Base-by-base conservation (phyloP, 2,888 invertebrate species). In the Spicauda simplicius region DNA sequence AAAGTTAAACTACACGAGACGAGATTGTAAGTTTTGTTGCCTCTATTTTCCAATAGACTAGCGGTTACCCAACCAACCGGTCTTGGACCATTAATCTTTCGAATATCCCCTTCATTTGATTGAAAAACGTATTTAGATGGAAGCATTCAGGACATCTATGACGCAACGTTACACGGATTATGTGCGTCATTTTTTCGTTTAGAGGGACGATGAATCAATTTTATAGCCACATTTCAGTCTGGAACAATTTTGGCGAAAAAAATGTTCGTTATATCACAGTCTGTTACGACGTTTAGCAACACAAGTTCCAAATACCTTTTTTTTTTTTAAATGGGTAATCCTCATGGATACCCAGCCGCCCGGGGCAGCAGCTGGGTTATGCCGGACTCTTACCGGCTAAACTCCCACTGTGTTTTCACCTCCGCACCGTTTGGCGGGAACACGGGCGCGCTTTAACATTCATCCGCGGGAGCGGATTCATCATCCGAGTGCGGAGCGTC, bases 191-290 rank as follows among this genome's bases (percentile, higher is more conserved):
- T 58, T 64, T 58, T 41, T 45, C 64, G 64, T 58, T 41, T 25
- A 64, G 58, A 41, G 37, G 41, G 53, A 41, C 58, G 6, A 65
- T 65, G 58, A 59, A 65, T 65, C 64, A 65, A 59, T 59, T 59
- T 58, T 65, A 65, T 65, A 30, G 64, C 53, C 56, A 53, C 64
- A 54, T 65, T 59, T 59, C 12, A 65, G 25, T 25, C 25, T 41
- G 53, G 12, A 56, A 37, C 50, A 14, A n/a, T 57, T 64, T 33
- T 57, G 56, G 11, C 19, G 56, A 48, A 57, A 37, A n/a, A n/a
- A n/a, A n/a, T n/a, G n/a, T 33, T 33, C 8, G 12, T 56, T 55
- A 48, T 55, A 14, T 19, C 33, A 52, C 37, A 25, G 33, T 50
- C 52, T 52, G 60, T 12, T 52, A 30, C 48, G 59, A 37, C 33